A percentile compares a stretch with the other conserved stretches of the same genome.
These are phyloP conservation scores for Echiichthys vipera DNA, from an alignment of 2,797 vertebrate genomes.

Conservation along the genomic window DNA sequence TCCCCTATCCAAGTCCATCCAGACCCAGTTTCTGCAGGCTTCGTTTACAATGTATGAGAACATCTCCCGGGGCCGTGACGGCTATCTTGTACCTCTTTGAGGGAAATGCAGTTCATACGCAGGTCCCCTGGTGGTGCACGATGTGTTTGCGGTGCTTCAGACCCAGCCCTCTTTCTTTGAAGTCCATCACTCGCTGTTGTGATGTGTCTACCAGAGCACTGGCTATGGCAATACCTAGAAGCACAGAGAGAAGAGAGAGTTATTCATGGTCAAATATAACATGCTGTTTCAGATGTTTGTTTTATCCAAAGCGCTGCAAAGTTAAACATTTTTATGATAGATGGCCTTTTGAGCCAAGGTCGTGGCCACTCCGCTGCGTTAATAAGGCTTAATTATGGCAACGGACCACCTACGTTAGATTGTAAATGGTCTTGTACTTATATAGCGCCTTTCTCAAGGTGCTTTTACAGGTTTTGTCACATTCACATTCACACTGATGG, in stretches of 20 bases:
- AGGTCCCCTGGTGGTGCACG: constrained; percentile 93
- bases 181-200: constrained; percentile 90
- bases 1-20: constrained; percentile 3
- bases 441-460: no score
- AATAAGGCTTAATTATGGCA: neutral
- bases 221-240: constrained; percentile 91
- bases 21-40: neutral
- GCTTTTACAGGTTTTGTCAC: no score
- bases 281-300: neutral
- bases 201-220: constrained; percentile 93
- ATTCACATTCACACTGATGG: no score
- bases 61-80: neutral
- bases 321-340: neutral
- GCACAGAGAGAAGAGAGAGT: neutral
- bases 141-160: constrained; percentile 92
- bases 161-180: constrained; percentile 90
- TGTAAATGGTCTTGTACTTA: no score
- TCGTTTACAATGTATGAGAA: neutral
- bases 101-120: constrained; percentile 86
- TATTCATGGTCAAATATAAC: neutral
- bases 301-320: neutral
- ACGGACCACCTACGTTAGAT: neutral
- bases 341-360: neutral
- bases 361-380: no score
- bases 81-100: neutral